phyloP scores from a whole-genome alignment of 2,888 invertebrate genomes.

The Lochmaea crataegi region DNA sequence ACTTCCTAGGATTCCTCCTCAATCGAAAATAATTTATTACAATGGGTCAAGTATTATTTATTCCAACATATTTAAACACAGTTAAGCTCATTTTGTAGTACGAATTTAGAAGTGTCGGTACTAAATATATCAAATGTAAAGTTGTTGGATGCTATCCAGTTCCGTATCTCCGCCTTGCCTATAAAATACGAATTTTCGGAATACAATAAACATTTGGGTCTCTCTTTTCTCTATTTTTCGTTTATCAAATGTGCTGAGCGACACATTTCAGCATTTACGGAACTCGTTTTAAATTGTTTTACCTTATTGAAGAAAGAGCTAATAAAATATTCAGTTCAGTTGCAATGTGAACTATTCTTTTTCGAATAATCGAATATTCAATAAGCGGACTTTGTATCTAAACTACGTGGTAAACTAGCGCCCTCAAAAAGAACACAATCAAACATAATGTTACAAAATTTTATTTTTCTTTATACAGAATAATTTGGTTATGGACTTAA shows the following conservation, averaged over 20 bases:
- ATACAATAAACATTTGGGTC: conserved; percentile 13
- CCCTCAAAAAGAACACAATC: not conserved
- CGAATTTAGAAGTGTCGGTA: no score
- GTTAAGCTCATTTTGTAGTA: no score
- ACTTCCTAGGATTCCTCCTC: no score
- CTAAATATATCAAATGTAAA: not conserved
- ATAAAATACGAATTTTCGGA: conserved; percentile 20
- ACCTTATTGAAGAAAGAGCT: not conserved
- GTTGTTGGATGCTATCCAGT: conserved; percentile 18
- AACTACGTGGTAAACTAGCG: not conserved
- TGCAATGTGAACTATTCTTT: not conserved
- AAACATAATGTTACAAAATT: not conserved
- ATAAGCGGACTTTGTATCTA: not conserved
- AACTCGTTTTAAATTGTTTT: not conserved
- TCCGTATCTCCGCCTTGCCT: conserved; percentile 4
- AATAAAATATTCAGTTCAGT: not conserved
- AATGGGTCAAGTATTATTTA: no score
- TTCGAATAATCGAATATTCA: not conserved
- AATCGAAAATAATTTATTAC: no score
- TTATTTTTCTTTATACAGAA: no score
- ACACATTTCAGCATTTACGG: conserved; percentile 14
- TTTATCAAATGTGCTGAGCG: conserved; percentile 20
- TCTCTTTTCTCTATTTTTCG: conserved; percentile 17
- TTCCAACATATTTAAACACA: no score
- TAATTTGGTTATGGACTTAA: no score